Percentiles rank a stretch among this genome's conserved stretches.
Conservation (phyloP, 2,113 vertebrate genomes). For the Psilopsiagon aymara region DNA sequence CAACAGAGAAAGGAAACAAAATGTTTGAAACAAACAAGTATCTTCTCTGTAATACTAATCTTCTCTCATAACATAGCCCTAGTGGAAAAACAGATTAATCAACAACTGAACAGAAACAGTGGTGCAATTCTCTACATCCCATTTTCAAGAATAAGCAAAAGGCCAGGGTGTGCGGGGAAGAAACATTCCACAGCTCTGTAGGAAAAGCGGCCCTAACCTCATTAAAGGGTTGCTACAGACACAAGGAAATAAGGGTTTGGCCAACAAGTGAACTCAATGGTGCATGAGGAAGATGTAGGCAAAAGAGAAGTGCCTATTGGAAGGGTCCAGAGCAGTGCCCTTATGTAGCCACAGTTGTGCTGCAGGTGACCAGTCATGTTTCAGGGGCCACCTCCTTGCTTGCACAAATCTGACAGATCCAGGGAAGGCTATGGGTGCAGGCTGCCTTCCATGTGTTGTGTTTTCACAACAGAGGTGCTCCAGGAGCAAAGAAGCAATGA, state of each 20-base stretch:
- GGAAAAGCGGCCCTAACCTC: background rate
- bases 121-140: background rate
- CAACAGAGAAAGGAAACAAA: conserved; percentile 59
- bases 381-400: background rate
- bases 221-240: background rate
- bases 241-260: background rate
- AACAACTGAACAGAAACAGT: conserved; percentile 25
- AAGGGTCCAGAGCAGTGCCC: background rate
- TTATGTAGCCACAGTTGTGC: rapidly evolving
- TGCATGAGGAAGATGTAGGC: background rate
- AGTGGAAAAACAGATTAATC: conserved; percentile 57
- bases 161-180: background rate
- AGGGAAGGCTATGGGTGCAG: rapidly evolving
- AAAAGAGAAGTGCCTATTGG: rapidly evolving
- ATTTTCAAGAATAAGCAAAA: background rate
- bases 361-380: background rate
- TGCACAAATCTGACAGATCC: background rate
- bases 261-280: rapidly evolving
- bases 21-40: conserved; percentile 73
- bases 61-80: conserved; percentile 47
- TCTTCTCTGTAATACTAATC: conserved; percentile 60
- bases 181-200: background rate
- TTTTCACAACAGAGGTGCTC: background rate
- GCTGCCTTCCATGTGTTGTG: background rate
- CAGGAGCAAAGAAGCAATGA: background rate